These are phyloP conservation scores for Prietella phreatophila DNA, from an alignment of 2,113 vertebrate genomes.

Conservation along the genomic window DNA sequence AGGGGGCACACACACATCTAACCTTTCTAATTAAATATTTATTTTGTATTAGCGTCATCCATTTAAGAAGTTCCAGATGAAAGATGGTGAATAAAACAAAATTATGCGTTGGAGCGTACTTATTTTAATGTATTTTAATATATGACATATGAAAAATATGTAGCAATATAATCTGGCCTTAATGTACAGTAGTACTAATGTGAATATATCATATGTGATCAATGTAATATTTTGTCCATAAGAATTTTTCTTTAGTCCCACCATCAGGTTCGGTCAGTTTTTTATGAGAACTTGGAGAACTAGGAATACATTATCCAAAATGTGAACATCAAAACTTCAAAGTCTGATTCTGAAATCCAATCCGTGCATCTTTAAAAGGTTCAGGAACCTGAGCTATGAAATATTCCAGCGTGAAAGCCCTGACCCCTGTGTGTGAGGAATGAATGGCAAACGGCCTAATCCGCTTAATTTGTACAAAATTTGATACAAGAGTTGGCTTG, in stretches of 20 bases:
- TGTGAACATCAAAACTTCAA: neutral
- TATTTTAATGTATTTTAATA: neutral
- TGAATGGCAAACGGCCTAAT: neutral
- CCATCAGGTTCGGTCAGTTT: neutral
- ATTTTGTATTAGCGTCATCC: neutral
- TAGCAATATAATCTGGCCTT: neutral
- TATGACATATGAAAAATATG: too few species aligned
- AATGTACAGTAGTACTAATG: neutral
- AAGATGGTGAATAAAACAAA: too few species aligned
- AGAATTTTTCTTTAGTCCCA: neutral
- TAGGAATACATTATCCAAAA: neutral
- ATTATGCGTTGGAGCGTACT: neutral
- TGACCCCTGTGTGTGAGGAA: neutral
- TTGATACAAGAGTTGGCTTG: neutral
- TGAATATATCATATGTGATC: neutral
- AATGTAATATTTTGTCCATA: neutral
- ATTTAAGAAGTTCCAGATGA: neutral
- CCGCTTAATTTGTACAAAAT: neutral
- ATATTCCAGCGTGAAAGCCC: neutral
- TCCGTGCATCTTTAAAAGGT: neutral
- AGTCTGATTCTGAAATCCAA: neutral
- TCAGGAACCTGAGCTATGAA: neutral
- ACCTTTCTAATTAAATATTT: neutral
- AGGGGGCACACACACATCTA: neutral
- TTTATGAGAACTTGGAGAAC: neutral